Conservation (phyloP, 2,113 vertebrate species). For the Passer montanus region DNA sequence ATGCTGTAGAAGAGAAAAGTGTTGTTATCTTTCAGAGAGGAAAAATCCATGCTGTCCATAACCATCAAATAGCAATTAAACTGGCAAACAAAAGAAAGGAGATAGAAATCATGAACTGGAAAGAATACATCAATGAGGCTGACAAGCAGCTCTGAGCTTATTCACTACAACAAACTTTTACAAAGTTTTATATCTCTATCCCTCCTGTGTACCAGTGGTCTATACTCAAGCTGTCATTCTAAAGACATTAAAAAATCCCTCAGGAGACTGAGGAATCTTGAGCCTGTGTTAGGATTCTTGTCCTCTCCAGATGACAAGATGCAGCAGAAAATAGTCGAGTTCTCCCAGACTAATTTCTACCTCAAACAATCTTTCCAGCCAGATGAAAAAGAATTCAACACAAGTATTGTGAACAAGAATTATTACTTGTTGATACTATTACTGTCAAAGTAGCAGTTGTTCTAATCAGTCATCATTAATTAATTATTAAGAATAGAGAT, state of each 20-base stretch:
- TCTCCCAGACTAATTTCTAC: background rate
- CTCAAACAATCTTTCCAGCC: background rate
- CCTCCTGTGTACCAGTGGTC: background rate
- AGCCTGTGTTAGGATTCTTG: background rate
- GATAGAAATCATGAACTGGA: background rate
- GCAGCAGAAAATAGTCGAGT: background rate
- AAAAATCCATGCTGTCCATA: background rate
- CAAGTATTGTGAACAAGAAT: background rate
- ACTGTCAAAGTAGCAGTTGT: background rate
- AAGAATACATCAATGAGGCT: background rate
- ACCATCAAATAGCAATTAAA: constrained; percentile 14
- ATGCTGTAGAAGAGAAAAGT: background rate
- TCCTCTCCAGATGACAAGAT: background rate
- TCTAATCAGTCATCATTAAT: background rate
- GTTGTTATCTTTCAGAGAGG: background rate
- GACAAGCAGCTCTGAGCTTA: background rate
- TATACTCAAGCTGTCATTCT: background rate
- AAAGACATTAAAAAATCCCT: background rate
- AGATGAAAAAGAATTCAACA: background rate
- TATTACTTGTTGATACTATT: background rate
- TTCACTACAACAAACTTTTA: background rate
- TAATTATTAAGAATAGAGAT: background rate
- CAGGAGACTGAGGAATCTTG: background rate
- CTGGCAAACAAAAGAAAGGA: background rate
- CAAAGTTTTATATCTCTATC: background rate